Percentiles rank a stretch among this genome's conserved stretches.
Evolutionary conservation across 2,888 invertebrate genomes (phyloP).

Genomic region (Masnerella sp.): DNA sequence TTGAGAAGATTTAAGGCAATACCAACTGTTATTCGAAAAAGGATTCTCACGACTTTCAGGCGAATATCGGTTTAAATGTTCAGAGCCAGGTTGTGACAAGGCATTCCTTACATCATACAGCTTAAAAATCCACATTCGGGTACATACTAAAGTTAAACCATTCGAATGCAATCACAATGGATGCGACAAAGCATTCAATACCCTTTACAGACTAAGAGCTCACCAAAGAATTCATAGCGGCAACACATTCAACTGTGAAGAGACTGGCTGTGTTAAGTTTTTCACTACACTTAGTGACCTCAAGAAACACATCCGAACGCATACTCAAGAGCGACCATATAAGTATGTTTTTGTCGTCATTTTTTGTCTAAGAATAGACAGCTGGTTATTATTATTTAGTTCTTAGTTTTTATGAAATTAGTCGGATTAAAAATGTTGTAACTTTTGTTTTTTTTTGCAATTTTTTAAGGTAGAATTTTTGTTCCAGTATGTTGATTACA

Average conservation of each 20-base stretch:
- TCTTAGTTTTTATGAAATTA: too few relatives aligned
- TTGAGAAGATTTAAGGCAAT: constrained; percentile 24
- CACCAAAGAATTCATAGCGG: constrained; percentile 96
- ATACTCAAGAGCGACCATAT: constrained; percentile 93
- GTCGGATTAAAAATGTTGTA: too few relatives aligned
- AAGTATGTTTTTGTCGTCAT: constrained; percentile 82
- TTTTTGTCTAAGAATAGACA: too few relatives aligned
- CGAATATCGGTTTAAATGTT: constrained; percentile 95
- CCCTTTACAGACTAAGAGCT: constrained; percentile 92
- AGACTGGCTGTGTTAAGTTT: constrained; percentile 89
- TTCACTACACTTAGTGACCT: constrained; percentile 96
- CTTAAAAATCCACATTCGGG: constrained; percentile 94
- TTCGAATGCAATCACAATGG: constrained; percentile 90
- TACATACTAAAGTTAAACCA: constrained; percentile 95
- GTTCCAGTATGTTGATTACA: too few relatives aligned
- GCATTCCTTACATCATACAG: constrained; percentile 97
- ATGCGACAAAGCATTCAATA: constrained; percentile 96
- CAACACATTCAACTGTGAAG: constrained; percentile 94
- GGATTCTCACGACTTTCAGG: constrained; percentile 81
- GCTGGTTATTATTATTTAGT: too few relatives aligned
- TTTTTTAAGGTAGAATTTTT: too few relatives aligned
- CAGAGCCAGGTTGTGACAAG: constrained; percentile 92
- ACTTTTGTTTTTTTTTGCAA: too few relatives aligned
- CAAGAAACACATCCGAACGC: constrained; percentile 95
- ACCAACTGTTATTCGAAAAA: constrained; percentile 59